Evolutionary conservation across 2,113 vertebrate species (phyloP), one percentile per base, ranked within the genome.

Genomic region (Egretta garzetta): DNA sequence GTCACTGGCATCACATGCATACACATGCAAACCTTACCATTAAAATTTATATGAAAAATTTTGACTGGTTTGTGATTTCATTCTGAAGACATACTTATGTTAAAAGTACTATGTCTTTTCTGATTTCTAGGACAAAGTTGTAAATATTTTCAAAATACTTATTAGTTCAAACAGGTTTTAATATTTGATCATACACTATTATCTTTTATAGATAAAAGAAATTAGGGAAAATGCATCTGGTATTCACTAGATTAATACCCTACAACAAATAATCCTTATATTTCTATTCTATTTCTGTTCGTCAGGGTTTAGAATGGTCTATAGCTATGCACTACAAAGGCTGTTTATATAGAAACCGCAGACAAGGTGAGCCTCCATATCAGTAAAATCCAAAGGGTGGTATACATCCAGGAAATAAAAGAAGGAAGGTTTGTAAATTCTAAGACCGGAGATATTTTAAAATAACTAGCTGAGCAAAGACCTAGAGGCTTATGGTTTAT

Each of bases 401-500:
- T 56, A 39, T 68, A 12, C 39, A 12, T 75, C 14, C 84, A 84
- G 66, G 70, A 94, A 89, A 77, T 32, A 76, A 47, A 50, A 85
- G 75, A 60, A 82, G 41, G 10, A 92, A 80, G 17, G 35, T 50
- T 16, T 88, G n/a, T 52, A 72, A 87, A 72, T 85, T 89, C 39
- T 56, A 43, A 87, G 89, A 16, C 49, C 67, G 72, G 59, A 70
- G 27, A 56, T 84, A 27, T 58, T 93, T 91, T 72, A 66, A 89
- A 94, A 75, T 68, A 87, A 81, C 80, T 72, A 89, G 35, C 27
- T 81, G 73, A 91, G 66, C 5, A 12, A 91, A 74, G 56, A 80
- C 32, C 41, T 77, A 77, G 80, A 87, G 62, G 58, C 76, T 89
- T 91, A 81, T 89, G 77, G 74, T 96, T 96, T 96, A 94, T 96